Evolutionary conservation across 2,888 invertebrate genomes (phyloP), one percentile per base, ranked within the genome.

Genomic region (Drosophila pullipes): DNA sequence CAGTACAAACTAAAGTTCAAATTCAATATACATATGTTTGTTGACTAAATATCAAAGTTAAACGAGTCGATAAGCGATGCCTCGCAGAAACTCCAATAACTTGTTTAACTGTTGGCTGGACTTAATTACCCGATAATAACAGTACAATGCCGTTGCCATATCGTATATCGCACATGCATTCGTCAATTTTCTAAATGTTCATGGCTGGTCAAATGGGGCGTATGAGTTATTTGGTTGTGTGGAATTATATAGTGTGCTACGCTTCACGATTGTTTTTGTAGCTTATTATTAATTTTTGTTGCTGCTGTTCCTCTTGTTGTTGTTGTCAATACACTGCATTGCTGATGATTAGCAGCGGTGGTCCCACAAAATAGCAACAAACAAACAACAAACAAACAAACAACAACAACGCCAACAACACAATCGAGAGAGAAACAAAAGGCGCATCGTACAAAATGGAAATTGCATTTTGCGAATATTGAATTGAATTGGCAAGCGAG

Each of bases 241-340:
- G 16, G 18, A 44, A 28, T 58, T 31, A 22, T 5, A 10, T 52
- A 41, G 39, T 22, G 25, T 47, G 11, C 22, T 22, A 5, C 22
- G 22, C 22, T 11, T 5, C 22, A 11, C 44, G 22, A 44, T 22
- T 44, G 44, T 74, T 62, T 61, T 28, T 50, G 57, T 47, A n/a
- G 33, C 16, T 25, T 7, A 47, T 22, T 60, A 13, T 13, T 59
- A 16, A 18, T 13, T 33, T 54, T 58, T 55, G 61, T 54, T 59
- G 22, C 64, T 50, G 47, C 60, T 33, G 4, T 28, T 28, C 3
- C 0, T 9, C 47, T n/a, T 66, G 66, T 61, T 68, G 61, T 50
- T 59, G 22, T 67, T 47, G 54, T 63, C 54, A 52, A 64, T 58
- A 69, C 74, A 78, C 69, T 66, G 66, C 78, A 62, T 22, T 61